Base-by-base conservation (phyloP, 1,140 invertebrate species). In the Camponotus pennsylvanicus region DNA sequence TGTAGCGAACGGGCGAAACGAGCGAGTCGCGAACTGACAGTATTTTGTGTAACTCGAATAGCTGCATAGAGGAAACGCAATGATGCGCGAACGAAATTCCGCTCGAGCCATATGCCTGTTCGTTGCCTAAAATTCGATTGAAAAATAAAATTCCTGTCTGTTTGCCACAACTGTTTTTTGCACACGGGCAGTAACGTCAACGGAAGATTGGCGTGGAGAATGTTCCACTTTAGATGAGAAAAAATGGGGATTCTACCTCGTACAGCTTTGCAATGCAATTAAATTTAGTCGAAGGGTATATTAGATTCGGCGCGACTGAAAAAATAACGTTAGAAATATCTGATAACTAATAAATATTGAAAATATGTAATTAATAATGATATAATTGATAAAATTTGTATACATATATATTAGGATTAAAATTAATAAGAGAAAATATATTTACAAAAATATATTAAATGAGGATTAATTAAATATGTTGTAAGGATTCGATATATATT, bases 81-180 rank as follows among this genome's bases (percentile, higher is more conserved):
- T 49, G 34, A 69, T 40, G 78, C 66, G 18, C 49, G 32, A 61
- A 45, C 57, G 37, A 71, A 86, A 91, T 90, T 88, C 89, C 84
- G 1, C 9, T 32, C 75, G 75, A 88, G 15, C 55, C 85, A 55
- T 34, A 42, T n/a, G 73, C 57, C 57, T 45, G 63, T n/a, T 59
- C 52, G 32, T 9, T 52, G 15, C 34, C 27, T 55, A 71, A 86
- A 91, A 86, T 88, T 88, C 75, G 63, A 32, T 88, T 79, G 87
- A 88, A 91, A 91, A 90, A 91, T 91, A 75, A 90, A 91, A 91
- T 91, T 91, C 89, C 84, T 8, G 75, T 71, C 32, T 42, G 52
- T 45, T 73, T 75, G 40, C 27, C 18, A 18, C 27, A 40, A 83
- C 79, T 40, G 55, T 27, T 67, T 67, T 79, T 40, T 21, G 7